Evolutionary conservation across 2,888 invertebrate species (phyloP), one percentile per base, ranked within the genome.

Genomic region (Aplocera efformata): DNA sequence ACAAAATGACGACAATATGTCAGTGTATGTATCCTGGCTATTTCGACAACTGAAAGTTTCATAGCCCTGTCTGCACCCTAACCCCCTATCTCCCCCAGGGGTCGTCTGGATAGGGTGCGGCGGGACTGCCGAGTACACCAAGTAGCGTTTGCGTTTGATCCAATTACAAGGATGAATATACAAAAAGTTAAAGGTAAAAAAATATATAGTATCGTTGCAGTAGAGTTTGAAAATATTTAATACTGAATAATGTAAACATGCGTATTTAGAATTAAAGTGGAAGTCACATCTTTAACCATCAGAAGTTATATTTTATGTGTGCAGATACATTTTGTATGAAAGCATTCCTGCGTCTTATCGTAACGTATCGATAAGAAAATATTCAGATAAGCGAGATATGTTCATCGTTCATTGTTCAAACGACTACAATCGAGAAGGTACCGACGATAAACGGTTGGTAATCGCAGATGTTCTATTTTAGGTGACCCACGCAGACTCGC

Each of bases 31-130:
- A 60, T 60, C 62, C 60, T 61, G 56, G 60, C 59, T 59, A 59
- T 54, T 63, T 55, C 54, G 55, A 47, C 53, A 67, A 58, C 72
- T 78, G 72, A 78, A 79, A 78, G 65, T 78, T 79, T 74, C 69
- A 77, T 71, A 63, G 67, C 69, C 70, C 70, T 63, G 69, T 67
- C 70, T 66, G 57, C 62, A 50, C 66, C 63, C 43, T 50, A 48
- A 33, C 28, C 17, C 41, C 50, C 57, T 48, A 38, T 49, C 55
- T 48, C 58, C 56, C 56, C 47, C 39, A 45, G 48, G 58, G 65
- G 50, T 44, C 42, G 64, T 58, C 65, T 61, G 47, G 42, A 47
- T 26, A 46, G 61, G 62, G 66, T 48, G 57, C 47, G 54, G 36
- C 34, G 37, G 42, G 50, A 48, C 53, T 53, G 48, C 51, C 38